Percentiles rank a stretch among this genome's conserved stretches.
These are phyloP conservation scores for Pipra filicauda DNA, from an alignment of 2,113 vertebrate genomes.

Conservation along the genomic window DNA sequence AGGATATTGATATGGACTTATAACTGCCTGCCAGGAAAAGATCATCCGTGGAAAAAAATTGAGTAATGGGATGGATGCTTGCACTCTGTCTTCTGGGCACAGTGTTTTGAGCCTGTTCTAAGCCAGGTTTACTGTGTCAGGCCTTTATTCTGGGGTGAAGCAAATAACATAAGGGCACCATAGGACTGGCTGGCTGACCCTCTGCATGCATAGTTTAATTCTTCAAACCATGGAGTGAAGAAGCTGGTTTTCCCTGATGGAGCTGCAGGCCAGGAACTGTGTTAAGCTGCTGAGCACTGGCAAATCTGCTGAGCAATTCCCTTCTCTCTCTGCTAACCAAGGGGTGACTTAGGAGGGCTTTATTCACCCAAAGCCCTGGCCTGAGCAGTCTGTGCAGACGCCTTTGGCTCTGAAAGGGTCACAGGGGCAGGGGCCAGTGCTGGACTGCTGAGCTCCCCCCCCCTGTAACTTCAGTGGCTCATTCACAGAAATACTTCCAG, in stretches of 20 bases:
- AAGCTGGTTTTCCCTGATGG: not conserved
- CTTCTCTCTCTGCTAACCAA: not conserved
- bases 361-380: not conserved
- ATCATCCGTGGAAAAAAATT: not conserved
- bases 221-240: not conserved
- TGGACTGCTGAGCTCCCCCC: not conserved
- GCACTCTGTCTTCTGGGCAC: not conserved
- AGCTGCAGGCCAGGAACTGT: not conserved
- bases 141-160: not conserved
- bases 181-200: not conserved
- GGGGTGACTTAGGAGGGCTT: not conserved
- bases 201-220: not conserved
- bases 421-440: not conserved
- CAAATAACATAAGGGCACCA: not conserved
- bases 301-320: not conserved
- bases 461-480: not conserved
- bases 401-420: not conserved
- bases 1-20: not conserved
- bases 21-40: not conserved
- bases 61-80: not conserved
- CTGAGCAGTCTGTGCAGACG: not conserved
- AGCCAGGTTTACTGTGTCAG: not conserved
- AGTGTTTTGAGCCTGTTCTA: not conserved
- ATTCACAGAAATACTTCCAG: not conserved
- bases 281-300: not conserved